Base-by-base conservation (phyloP, 2,797 vertebrate genomes). In the Lagodon rhomboides region DNA sequence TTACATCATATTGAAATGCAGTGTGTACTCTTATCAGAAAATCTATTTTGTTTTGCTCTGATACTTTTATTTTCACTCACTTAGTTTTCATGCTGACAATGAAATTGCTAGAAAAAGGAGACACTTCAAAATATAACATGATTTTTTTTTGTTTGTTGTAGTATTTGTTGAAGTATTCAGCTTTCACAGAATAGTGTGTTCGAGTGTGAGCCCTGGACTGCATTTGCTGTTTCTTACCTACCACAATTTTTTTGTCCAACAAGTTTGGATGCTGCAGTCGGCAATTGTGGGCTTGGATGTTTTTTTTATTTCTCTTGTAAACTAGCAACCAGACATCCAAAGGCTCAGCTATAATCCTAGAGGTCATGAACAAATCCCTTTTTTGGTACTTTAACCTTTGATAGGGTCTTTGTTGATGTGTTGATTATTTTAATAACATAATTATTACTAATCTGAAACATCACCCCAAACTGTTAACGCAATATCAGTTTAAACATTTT, bases 271-370 rank as follows among this genome's bases (percentile, higher is more conserved):
- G 47, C 34, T 50, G 56, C 61, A 85, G 62, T 8, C 60, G 51
- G 78, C 69, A 87, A 79, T 85, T 86, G 53, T 75, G 80, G 82
- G 68, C 30, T 73, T 72, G 68, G 46, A 69, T 50, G 34, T 59
- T 59, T 38, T 11, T 38, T 38, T 11, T 11, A 10, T 34, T 34
- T 73, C 58, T 49, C 17, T 73, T 73, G 55, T 23, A 53, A 34
- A 62, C 23, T 8, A 50, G 38, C 4, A 27, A 54, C 23, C 23
- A 25, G 38, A 46, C 20, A 41, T 47, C 9, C 46, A 27, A 58
- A 69, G 41, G 13, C 43, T 73, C 9, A 47, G 65, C 65, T 64
- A 2, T 30, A 44, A 80, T 60, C 73, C 56, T 65, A 27, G 68
- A 68, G 18, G 12, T 70, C 46, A 72, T 44, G 8, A n/a, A 60